phyloP scores from a whole-genome alignment of 2,888 invertebrate species.

The Chrysopilus asiliformis region DNA sequence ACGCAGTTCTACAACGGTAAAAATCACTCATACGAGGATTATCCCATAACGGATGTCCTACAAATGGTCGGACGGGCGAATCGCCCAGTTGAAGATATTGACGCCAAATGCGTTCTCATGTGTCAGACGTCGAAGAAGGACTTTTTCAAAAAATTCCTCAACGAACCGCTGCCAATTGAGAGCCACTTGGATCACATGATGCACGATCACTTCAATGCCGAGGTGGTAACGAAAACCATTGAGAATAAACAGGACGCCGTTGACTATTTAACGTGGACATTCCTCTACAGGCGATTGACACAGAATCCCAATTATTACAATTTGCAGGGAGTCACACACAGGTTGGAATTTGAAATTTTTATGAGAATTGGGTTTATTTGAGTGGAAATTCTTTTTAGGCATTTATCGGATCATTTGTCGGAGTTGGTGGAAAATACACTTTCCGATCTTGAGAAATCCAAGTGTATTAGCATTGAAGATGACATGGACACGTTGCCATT shows the following conservation, averaged over 20 bases:
- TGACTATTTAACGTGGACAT: constrained; percentile 99
- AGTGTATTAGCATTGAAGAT: constrained; percentile 95
- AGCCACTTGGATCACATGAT: constrained; percentile 95
- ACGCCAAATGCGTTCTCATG: constrained; percentile 89
- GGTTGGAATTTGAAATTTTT: constrained; percentile 24
- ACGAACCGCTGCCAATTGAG: constrained; percentile 93
- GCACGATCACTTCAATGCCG: constrained; percentile 99
- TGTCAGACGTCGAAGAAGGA: constrained; percentile 97
- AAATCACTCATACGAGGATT: constrained; percentile 85
- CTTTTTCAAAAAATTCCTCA: constrained; percentile 95
- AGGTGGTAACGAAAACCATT: constrained; percentile 98
- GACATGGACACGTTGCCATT: constrained; percentile 95
- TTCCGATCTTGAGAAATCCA: constrained; percentile 86
- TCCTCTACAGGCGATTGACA: constrained; percentile 89
- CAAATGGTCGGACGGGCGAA: constrained; percentile 98
- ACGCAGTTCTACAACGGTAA: constrained; percentile 85
- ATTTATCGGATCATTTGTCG: constrained; percentile 94
- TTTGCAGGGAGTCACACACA: constrained; percentile 88
- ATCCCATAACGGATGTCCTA: constrained; percentile 90
- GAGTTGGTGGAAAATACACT: constrained; percentile 95
- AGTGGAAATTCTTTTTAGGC: constrained; percentile 40
- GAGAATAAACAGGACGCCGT: constrained; percentile 99
- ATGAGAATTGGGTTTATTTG: neutral
- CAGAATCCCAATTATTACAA: constrained; percentile 99
- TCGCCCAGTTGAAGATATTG: constrained; percentile 79